Evolutionary conservation across 1,140 invertebrate species (phyloP).

Genomic region (Callitettix versicolor): DNA sequence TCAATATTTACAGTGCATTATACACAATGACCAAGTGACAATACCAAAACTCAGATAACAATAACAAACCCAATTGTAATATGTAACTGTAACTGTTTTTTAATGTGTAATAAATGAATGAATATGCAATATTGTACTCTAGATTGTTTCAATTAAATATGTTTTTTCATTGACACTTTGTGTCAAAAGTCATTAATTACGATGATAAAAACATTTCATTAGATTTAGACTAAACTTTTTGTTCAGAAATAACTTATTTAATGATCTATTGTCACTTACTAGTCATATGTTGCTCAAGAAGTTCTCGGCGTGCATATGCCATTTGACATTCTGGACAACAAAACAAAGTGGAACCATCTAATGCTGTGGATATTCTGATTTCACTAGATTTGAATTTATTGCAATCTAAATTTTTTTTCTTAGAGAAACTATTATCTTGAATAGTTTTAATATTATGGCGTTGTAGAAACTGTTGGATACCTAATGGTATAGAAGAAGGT

Average conservation of each 20-base stretch:
- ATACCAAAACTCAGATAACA: neutral
- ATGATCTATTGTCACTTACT: constrained; percentile 31
- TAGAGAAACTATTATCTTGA: neutral
- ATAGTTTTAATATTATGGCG: constrained; percentile 51
- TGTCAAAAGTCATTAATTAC: too few relatives aligned
- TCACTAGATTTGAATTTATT: constrained; percentile 54
- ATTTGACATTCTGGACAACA: constrained; percentile 65
- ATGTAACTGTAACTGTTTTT: too few relatives aligned
- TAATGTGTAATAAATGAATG: too few relatives aligned
- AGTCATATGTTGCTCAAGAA: constrained; percentile 56
- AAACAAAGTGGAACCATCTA: constrained; percentile 54
- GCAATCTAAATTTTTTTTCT: constrained; percentile 38
- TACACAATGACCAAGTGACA: neutral
- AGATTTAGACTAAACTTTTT: too few relatives aligned
- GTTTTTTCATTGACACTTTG: too few relatives aligned
- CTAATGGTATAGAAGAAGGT: constrained; percentile 57
- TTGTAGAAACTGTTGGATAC: constrained; percentile 64
- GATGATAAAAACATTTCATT: too few relatives aligned
- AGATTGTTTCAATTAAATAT: too few relatives aligned
- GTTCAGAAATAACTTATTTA: too few relatives aligned
- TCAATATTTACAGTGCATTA: neutral
- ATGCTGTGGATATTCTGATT: constrained; percentile 52
- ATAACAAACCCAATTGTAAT: too few relatives aligned
- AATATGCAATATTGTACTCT: too few relatives aligned
- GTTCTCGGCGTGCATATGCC: constrained; percentile 59